Percentiles rank a stretch among this genome's conserved stretches.
These are phyloP conservation scores for Brachionus paranguensis DNA, from an alignment of 1,140 invertebrate species.

Conservation along the genomic window DNA sequence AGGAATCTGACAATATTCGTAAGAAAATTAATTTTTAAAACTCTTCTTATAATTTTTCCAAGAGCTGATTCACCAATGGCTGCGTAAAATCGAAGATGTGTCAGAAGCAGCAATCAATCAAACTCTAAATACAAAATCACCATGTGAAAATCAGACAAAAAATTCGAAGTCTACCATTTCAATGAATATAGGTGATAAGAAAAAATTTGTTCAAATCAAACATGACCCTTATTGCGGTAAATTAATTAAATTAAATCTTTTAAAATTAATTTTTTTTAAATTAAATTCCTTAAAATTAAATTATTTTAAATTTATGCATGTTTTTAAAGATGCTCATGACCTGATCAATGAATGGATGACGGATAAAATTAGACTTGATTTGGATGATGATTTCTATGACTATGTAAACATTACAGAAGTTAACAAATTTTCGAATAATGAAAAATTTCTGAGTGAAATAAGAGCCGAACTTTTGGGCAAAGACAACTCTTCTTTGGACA, in stretches of 20 bases:
- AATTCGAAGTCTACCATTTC: background rate
- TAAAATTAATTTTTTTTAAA: background rate
- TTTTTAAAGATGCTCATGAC: conserved; percentile 45
- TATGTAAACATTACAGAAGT: background rate
- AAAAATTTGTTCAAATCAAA: background rate
- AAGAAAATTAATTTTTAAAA: background rate
- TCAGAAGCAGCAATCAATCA: conserved; percentile 26
- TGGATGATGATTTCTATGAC: conserved; percentile 40
- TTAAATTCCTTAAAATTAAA: background rate
- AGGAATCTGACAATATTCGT: conserved; percentile 22
- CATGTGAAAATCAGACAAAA: background rate
- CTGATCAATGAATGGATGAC: conserved; percentile 48
- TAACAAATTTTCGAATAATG: conserved; percentile 39
- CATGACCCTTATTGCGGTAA: background rate
- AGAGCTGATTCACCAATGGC: conserved; percentile 33
- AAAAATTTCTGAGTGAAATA: conserved; percentile 39
- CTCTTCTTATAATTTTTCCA: background rate
- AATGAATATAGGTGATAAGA: background rate
- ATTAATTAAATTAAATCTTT: background rate
- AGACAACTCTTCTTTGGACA: conserved; percentile 41
- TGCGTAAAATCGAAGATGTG: conserved; percentile 13
- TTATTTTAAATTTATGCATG: background rate
- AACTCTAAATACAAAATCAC: background rate
- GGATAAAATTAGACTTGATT: conserved; percentile 46
- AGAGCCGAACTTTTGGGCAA: conserved; percentile 27